Base-by-base conservation (phyloP, 2,113 vertebrate species). In the Rafetus swinhoei region DNA sequence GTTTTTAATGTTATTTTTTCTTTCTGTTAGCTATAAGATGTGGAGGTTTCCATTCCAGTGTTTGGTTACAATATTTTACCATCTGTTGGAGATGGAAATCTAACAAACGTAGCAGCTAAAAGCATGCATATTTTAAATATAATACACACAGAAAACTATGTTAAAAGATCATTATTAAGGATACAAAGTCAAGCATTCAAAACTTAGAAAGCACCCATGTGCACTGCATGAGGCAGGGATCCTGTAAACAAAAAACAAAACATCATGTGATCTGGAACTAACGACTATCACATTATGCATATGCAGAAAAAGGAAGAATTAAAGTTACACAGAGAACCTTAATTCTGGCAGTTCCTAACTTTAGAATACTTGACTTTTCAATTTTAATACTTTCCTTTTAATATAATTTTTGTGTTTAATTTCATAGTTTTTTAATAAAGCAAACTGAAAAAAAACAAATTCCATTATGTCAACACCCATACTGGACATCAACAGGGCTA, bases 311-410 rank as follows among this genome's bases (percentile, higher is more conserved):
- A 22, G 39, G 39, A 22, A 45, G 74, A 50, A 77, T 77, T 77
- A 45, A 77, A 77, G 22, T 79, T 82, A 59, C 76, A 74, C 19
- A 21, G 21, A 22, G 21, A 50, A 25, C 39, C 24, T 77, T 50
- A 25, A 77, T 87, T 89, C 80, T 85, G n/a, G 56, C 12, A 91
- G 88, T 90, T 80, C 79, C 39, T 60, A 60, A 82, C 86, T 82
- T 6, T 84, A 85, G 95, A 93, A 62, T 56, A 8, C n/a, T 72
- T 21, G n/a, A 35, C 9, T 72, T 72, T 95, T 84, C 86, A 89
- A 89, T 92, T 89, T 85, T 24, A 81, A 56, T 72, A 92, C 94
- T 91, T 45, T 82, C 50, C 29, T 92, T 2, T 89, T 86, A 27
- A 8, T 7, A 76, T 85, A 76, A 83, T 60, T 83, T 81, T 89